phyloP scores from a whole-genome alignment of 2,113 vertebrate species.

The Muntiacus reevesi region DNA sequence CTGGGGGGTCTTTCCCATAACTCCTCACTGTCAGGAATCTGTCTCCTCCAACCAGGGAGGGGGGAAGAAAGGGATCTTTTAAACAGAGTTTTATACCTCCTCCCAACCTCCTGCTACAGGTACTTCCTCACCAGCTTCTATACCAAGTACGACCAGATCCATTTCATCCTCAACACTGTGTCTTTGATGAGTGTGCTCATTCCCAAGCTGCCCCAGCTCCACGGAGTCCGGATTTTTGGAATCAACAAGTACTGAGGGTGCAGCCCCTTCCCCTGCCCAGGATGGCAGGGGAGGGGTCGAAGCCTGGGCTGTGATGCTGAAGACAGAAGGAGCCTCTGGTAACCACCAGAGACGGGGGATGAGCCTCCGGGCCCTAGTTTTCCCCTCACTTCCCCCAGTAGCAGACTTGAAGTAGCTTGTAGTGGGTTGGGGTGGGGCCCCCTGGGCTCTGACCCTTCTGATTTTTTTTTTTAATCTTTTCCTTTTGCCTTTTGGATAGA shows the following conservation, averaged over 20 bases:
- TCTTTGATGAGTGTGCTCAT: conserved; percentile 87
- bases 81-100: neutral
- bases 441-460: conserved; percentile 10
- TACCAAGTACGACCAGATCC: conserved; percentile 86
- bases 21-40: neutral
- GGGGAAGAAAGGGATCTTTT: neutral
- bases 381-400: conserved; percentile 45
- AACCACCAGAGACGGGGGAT: conserved; percentile 57
- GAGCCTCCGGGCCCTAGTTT: conserved; percentile 47
- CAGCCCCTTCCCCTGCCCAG: conserved; percentile 8
- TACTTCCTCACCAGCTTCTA: conserved; percentile 90
- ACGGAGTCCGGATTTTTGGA: conserved; percentile 87
- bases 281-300: neutral
- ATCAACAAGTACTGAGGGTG: conserved; percentile 86
- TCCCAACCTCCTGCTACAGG: conserved; percentile 64
- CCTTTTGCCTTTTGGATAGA: conserved; percentile 60
- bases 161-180: conserved; percentile 87
- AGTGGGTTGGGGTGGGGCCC: conserved; percentile 23
- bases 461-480: conserved; percentile 53
- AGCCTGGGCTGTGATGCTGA: conserved; percentile 45
- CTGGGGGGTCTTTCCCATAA: neutral
- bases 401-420: conserved; percentile 61
- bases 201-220: conserved; percentile 86
- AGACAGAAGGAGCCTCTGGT: conserved; percentile 55
- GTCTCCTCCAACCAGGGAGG: neutral